Conservation (phyloP, 2,888 invertebrate genomes). For the Platycnemis pennipes region DNA sequence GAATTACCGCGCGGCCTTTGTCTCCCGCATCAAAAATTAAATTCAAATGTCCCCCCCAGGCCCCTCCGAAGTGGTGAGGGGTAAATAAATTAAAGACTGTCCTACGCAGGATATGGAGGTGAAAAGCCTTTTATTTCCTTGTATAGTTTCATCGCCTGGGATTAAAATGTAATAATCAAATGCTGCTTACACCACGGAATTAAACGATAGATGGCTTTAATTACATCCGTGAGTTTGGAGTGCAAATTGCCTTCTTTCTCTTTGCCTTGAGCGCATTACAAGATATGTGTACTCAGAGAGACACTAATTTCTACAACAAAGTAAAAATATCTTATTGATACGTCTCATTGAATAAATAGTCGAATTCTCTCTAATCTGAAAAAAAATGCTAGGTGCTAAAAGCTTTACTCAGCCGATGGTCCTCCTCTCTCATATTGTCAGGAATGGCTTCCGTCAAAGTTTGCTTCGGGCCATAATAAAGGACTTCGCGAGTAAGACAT, state of each 20-base stretch:
- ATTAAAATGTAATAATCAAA: neutral
- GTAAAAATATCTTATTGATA: neutral
- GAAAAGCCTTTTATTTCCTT: neutral
- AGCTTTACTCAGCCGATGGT: neutral
- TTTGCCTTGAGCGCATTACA: neutral
- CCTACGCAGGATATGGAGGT: neutral
- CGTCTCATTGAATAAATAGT: neutral
- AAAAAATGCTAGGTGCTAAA: neutral
- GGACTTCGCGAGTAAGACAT: neutral
- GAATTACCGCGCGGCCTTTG: neutral
- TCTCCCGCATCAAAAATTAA: conserved; percentile 1
- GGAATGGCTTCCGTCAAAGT: neutral
- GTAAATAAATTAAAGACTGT: neutral
- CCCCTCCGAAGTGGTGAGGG: neutral
- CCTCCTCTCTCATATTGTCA: too few relatives aligned
- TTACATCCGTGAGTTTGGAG: neutral
- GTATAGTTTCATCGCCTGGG: neutral
- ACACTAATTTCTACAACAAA: neutral
- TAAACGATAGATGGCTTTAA: neutral
- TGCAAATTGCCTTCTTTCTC: neutral
- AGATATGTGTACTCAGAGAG: neutral
- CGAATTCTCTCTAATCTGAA: neutral
- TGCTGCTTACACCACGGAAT: neutral
- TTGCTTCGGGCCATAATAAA: neutral
- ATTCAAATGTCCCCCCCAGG: neutral